Percentiles rank a stretch among this genome's conserved stretches.
These are phyloP conservation scores for Platyrinchus mystaceus DNA, from an alignment of 2,797 vertebrate species.

Conservation along the genomic window DNA sequence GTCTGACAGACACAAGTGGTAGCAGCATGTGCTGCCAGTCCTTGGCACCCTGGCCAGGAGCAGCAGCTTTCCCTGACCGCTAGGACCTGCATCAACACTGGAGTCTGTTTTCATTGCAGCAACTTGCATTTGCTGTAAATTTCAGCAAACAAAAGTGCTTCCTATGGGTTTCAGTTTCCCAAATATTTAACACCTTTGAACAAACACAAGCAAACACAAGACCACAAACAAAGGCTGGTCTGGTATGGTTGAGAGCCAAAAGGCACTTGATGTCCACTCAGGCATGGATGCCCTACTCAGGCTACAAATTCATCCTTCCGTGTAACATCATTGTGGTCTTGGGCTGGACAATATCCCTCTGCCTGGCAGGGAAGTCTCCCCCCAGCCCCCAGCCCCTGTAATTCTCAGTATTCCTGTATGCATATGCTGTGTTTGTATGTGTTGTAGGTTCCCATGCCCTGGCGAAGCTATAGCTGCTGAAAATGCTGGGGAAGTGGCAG, in stretches of 20 bases:
- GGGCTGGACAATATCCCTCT: background rate
- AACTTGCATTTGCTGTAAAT: background rate
- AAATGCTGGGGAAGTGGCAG: background rate
- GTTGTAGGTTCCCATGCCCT: background rate
- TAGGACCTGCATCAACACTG: rapidly evolving
- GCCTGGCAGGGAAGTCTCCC: background rate
- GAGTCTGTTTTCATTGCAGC: rapidly evolving
- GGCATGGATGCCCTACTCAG: rapidly evolving
- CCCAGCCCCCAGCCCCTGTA: rapidly evolving
- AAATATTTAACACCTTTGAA: background rate
- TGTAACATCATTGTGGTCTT: background rate
- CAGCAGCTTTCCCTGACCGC: background rate
- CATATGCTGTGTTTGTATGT: background rate
- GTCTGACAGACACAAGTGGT: background rate
- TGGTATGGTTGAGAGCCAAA: rapidly evolving
- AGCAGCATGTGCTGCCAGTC: background rate
- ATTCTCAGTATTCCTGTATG: rapidly evolving
- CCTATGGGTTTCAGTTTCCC: background rate
- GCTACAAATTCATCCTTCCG: rapidly evolving
- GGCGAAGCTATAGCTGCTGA: constrained; percentile 16
- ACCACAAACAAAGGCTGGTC: background rate
- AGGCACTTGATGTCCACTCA: rapidly evolving
- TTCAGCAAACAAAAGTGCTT: background rate
- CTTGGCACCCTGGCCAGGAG: background rate
- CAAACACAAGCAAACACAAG: background rate